These are phyloP conservation scores for Keiferia lycopersicella DNA, from an alignment of 2,888 invertebrate species.

Conservation along the genomic window DNA sequence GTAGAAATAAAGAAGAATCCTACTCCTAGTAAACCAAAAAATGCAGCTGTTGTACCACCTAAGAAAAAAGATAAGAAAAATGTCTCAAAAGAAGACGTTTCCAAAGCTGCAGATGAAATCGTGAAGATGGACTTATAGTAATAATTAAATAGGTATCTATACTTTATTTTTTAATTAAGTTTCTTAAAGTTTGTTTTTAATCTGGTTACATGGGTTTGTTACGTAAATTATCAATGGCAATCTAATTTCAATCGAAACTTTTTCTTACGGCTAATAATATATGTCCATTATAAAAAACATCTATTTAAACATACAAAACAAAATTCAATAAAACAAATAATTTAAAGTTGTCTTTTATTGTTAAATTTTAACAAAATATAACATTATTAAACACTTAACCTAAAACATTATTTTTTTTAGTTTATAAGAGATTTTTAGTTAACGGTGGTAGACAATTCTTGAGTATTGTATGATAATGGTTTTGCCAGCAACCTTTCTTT, in stretches of 20 bases:
- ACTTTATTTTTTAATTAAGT: neutral
- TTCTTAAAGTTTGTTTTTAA: neutral
- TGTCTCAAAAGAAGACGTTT: slow-evolving; percentile 63
- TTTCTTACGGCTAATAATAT: neutral
- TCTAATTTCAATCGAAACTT: neutral
- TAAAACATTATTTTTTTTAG: slow-evolving; percentile 59
- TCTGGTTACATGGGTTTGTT: too few species aligned
- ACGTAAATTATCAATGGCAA: too few species aligned
- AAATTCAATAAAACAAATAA: slow-evolving; percentile 24
- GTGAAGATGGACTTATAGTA: slow-evolving; percentile 69
- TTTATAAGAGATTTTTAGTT: slow-evolving; percentile 49
- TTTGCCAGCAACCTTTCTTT: slow-evolving; percentile 49
- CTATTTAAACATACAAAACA: too few species aligned
- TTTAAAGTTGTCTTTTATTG: slow-evolving; percentile 68
- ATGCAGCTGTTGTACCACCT: slow-evolving; percentile 43
- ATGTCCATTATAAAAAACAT: too few species aligned
- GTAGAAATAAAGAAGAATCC: slow-evolving; percentile 61
- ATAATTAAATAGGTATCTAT: neutral
- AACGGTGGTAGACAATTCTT: slow-evolving; percentile 51
- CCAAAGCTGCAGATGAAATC: slow-evolving; percentile 58
- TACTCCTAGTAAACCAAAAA: slow-evolving; percentile 39
- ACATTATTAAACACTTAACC: slow-evolving; percentile 69
- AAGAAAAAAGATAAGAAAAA: slow-evolving; percentile 50
- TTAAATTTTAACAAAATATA: slow-evolving; percentile 77
- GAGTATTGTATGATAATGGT: slow-evolving; percentile 24